Evolutionary conservation across 2,888 invertebrate species (phyloP).

Genomic region (Brachycybe producta): DNA sequence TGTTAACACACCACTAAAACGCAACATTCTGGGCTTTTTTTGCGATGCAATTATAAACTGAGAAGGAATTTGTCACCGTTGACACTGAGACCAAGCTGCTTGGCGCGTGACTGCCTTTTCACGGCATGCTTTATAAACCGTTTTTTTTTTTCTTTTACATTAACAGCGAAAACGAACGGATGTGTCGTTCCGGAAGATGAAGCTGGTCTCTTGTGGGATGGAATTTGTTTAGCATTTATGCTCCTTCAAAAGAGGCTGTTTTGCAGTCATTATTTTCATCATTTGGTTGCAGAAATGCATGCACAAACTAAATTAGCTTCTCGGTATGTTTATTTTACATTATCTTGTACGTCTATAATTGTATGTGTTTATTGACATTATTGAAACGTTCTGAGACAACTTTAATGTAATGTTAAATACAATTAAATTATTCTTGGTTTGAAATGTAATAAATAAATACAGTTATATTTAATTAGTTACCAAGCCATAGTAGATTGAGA

Average conservation of each 20-base stretch:
- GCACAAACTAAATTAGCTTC: conserved; percentile 90
- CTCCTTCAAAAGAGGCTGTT: conserved; percentile 83
- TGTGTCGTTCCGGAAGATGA: conserved; percentile 65
- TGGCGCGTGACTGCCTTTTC: background rate
- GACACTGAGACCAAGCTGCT: too few relatives aligned
- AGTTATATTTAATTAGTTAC: too few relatives aligned
- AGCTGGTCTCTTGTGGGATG: conserved; percentile 87
- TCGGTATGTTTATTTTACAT: too few relatives aligned
- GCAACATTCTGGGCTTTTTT: too few relatives aligned
- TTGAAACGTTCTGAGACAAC: too few relatives aligned
- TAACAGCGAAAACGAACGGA: conserved; percentile 21
- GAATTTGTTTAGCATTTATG: conserved; percentile 83
- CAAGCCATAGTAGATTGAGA: too few relatives aligned
- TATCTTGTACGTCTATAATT: too few relatives aligned
- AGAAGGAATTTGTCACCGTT: too few relatives aligned
- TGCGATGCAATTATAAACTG: too few relatives aligned
- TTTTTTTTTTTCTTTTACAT: conserved; percentile 4
- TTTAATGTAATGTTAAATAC: background rate
- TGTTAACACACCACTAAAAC: too few relatives aligned
- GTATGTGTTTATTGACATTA: too few relatives aligned
- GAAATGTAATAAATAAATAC: background rate
- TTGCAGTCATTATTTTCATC: conserved; percentile 91
- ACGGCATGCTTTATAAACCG: background rate
- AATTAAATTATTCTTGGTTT: too few relatives aligned
- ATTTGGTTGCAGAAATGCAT: conserved; percentile 88